Percentiles rank a stretch among this genome's conserved stretches.
phyloP scores from a whole-genome alignment of 1,140 invertebrate species.

The Saccostrea cuccullata region DNA sequence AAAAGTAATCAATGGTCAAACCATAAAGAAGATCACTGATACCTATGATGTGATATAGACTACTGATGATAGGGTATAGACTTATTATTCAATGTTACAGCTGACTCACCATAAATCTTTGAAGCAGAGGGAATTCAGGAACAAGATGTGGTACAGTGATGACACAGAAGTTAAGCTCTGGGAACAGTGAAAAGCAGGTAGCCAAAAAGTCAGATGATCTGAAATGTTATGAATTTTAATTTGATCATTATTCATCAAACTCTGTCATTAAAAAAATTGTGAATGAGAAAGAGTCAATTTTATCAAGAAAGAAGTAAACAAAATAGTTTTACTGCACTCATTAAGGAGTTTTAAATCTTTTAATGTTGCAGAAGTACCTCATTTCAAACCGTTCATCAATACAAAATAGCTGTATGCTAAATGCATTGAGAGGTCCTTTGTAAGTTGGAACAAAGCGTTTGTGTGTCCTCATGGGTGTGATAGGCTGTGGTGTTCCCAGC shows the following conservation, averaged over 20 bases:
- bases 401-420: slow-evolving; percentile 84
- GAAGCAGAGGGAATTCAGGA: slow-evolving; percentile 82
- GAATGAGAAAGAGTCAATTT: neutral
- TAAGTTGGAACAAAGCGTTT: slow-evolving; percentile 74
- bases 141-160: slow-evolving; percentile 83
- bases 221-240: slow-evolving; percentile 50
- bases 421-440: slow-evolving; percentile 79
- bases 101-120: slow-evolving; percentile 82
- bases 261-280: neutral
- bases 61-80: too few relatives aligned
- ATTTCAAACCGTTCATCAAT: slow-evolving; percentile 83
- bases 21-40: neutral
- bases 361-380: slow-evolving; percentile 67
- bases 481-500: slow-evolving; percentile 54
- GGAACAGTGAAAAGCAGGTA: slow-evolving; percentile 84
- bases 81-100: neutral
- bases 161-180: slow-evolving; percentile 84
- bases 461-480: slow-evolving; percentile 48
- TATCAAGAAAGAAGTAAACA: neutral
- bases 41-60: too few relatives aligned
- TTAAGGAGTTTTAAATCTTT: too few relatives aligned
- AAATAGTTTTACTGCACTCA: too few relatives aligned
- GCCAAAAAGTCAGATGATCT: slow-evolving; percentile 82
- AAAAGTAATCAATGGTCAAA: slow-evolving; percentile 13
- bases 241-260: neutral